A percentile compares a stretch with the other conserved stretches of the same genome.
Evolutionary conservation across 2,797 vertebrate genomes (phyloP).

Genomic region (Acanthornis magna): DNA sequence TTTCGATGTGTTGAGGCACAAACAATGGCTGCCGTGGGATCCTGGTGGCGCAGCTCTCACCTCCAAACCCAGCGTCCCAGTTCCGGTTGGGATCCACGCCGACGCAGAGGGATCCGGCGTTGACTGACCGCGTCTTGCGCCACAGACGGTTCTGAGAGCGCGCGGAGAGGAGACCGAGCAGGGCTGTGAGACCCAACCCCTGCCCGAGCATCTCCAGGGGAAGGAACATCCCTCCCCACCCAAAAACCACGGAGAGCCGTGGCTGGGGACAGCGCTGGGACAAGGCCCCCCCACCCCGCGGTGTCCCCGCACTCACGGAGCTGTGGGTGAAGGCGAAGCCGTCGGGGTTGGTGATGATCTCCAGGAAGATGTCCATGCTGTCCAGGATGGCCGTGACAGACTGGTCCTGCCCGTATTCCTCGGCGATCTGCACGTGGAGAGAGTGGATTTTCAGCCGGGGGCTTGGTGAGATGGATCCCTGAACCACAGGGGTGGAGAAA

Average conservation of each 20-base stretch:
- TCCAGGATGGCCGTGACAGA: constrained; percentile 65
- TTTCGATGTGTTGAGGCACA: background rate
- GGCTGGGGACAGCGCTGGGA: rapidly evolving
- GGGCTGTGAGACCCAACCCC: background rate
- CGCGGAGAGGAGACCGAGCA: background rate
- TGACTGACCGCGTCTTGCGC: constrained; percentile 86
- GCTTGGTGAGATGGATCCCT: too few relatives aligned
- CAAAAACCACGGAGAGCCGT: rapidly evolving
- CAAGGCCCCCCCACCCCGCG: rapidly evolving
- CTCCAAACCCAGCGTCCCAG: constrained; percentile 87
- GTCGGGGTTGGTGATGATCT: constrained; percentile 76
- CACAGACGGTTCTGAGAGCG: constrained; percentile 85
- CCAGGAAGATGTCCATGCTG: constrained; percentile 76
- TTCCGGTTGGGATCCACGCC: constrained; percentile 91
- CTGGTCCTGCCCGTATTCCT: constrained; percentile 53
- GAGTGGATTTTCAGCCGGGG: background rate
- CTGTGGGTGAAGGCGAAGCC: constrained; percentile 79
- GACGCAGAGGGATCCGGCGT: constrained; percentile 70
- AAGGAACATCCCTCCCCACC: background rate
- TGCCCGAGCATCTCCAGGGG: background rate
- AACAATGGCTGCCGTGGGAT: rapidly evolving
- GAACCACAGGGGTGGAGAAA: too few relatives aligned
- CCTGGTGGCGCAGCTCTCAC: constrained; percentile 40
- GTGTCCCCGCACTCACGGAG: constrained; percentile 45
- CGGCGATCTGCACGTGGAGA: constrained; percentile 50